phyloP scores from a whole-genome alignment of 1,140 invertebrate genomes.

The Danaus melanippus region DNA sequence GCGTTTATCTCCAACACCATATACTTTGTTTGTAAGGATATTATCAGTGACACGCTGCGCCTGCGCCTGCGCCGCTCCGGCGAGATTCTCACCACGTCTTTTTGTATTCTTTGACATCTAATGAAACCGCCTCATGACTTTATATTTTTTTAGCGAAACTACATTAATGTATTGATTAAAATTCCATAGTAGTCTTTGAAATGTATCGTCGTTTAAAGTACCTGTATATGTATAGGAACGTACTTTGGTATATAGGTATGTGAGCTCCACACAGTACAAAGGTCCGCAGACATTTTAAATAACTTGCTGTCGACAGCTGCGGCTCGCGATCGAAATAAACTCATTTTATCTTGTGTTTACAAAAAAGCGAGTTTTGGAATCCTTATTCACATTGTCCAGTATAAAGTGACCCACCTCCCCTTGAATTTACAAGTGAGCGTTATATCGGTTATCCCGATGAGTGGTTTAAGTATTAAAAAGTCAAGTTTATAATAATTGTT shows the following conservation, averaged over 20 bases:
- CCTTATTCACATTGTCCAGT: constrained; percentile 3
- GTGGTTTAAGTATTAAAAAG: neutral
- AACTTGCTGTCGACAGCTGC: constrained; percentile 4
- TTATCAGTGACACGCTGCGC: constrained; percentile 13
- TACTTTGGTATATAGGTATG: too few relatives aligned
- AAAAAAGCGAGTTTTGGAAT: constrained; percentile 11
- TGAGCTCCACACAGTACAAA: too few relatives aligned
- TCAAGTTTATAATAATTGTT: neutral
- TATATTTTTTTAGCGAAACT: neutral
- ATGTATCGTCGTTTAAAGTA: too few relatives aligned
- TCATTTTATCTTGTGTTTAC: constrained; percentile 5
- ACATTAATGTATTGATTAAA: too few relatives aligned
- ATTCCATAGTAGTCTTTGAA: too few relatives aligned
- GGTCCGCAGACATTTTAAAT: too few relatives aligned
- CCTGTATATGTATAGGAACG: too few relatives aligned
- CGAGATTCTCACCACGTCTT: neutral
- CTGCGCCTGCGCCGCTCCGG: constrained; percentile 5
- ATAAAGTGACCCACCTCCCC: constrained; percentile 5
- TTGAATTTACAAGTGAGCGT: too few relatives aligned
- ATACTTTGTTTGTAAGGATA: constrained; percentile 22
- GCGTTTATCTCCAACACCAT: constrained; percentile 22
- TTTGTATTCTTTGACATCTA: constrained; percentile 1
- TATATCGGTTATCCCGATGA: too few relatives aligned
- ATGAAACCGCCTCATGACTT: neutral
- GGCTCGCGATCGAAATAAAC: constrained; percentile 2